Evolutionary conservation across 2,888 invertebrate species (phyloP), one percentile per base, ranked within the genome.

Genomic region (Deilephila elpenor): DNA sequence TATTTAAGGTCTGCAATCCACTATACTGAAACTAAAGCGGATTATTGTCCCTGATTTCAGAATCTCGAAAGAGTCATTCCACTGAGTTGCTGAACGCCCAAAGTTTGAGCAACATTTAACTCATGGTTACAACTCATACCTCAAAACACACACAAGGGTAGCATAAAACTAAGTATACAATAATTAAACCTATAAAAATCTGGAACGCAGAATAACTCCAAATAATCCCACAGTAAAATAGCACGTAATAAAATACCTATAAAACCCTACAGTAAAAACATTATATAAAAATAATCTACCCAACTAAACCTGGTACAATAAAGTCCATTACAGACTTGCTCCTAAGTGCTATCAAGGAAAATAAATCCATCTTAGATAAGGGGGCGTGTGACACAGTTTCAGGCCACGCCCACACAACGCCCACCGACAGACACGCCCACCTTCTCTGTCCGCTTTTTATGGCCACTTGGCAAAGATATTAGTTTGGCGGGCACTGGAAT

Each of bases 341-440:
- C 77, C 76, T 82, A 80, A 87, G 86, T 82, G 86, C 84, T 80
- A 83, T 83, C 82, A 77, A 81, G 81, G 81, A 83, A 83, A 86
- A 86, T 84, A 87, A 67, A 84, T 84, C 84, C 82, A 80, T 80
- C 74, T 75, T 70, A 70, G 71, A 37, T 76, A 74, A 76, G 77
- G 64, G 76, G 75, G 78, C 85, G 84, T 90, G 91, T 89, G 92
- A 91, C 92, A 90, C 84, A 89, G 81, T 88, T 90, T 60, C 75
- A 60, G 56, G 83, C 82, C 80, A 87, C 91, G 88, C 91, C 92
- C 86, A 79, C 75, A 61, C 19, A 74, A 80, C 81, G 82, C 84
- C 85, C 88, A 84, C 77, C 76, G 62, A 77, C 51, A 56, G 79
- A 79, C 84, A 83, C 88, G 87, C 87, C 87, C 84, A 79, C 78